These are phyloP conservation scores for Cydia pomonella DNA, from an alignment of 1,140 invertebrate species.

Conservation along the genomic window DNA sequence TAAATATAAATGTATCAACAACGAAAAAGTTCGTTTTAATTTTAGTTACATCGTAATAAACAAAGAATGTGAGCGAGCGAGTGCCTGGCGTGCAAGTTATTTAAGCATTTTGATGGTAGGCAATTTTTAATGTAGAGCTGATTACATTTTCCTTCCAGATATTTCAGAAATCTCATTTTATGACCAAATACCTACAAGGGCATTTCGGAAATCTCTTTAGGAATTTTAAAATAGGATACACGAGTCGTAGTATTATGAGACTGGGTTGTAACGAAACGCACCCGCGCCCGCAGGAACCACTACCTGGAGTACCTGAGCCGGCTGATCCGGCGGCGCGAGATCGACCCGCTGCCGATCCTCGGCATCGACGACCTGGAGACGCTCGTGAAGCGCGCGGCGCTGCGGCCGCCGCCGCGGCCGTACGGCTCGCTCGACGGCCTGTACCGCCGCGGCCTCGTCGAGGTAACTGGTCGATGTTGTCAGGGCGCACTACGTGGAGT, in stretches of 20 bases:
- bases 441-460: constrained; percentile 84
- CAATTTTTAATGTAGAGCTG: not conserved
- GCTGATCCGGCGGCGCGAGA: constrained; percentile 84
- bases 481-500: constrained; percentile 97
- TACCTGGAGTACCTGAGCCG: constrained; percentile 94
- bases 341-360: constrained; percentile 90
- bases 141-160: no score
- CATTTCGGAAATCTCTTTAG: constrained; percentile 56
- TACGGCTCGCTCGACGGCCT: constrained; percentile 86
- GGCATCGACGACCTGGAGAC: constrained; percentile 91
- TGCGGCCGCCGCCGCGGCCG: constrained; percentile 86
- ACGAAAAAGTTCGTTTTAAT: not conserved
- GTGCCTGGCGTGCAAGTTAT: not conserved
- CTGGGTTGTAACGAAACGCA: constrained; percentile 23
- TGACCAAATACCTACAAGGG: constrained; percentile 32
- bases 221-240: not conserved
- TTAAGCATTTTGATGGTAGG: not conserved
- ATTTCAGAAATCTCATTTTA: no score
- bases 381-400: constrained; percentile 85
- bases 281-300: constrained; percentile 87
- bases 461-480: constrained; percentile 81
- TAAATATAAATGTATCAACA: no score
- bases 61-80: constrained; percentile 11
- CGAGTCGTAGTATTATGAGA: not conserved
- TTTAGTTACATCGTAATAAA: not conserved